A percentile compares a stretch with the other conserved stretches of the same genome.
These are phyloP conservation scores for Picathartes gymnocephalus DNA, from an alignment of 2,113 vertebrate species.

Conservation along the genomic window DNA sequence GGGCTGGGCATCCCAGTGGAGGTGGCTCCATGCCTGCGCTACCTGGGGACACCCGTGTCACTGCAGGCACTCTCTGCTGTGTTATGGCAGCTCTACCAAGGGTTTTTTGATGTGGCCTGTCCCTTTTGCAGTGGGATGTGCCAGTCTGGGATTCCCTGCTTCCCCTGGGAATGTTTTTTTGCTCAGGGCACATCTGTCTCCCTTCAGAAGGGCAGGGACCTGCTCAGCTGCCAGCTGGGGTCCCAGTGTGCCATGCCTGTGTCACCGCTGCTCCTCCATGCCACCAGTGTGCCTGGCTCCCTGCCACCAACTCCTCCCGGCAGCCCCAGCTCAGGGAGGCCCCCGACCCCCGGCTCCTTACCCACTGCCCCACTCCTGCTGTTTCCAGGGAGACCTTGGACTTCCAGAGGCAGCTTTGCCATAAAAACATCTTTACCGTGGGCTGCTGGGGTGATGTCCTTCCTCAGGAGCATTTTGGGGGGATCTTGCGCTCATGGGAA, in stretches of 20 bases:
- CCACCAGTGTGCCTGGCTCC: not conserved
- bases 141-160: not conserved
- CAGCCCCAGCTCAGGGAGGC: fast-evolving
- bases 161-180: not conserved
- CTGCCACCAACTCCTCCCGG: not conserved
- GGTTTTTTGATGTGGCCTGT: not conserved
- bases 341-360: not conserved
- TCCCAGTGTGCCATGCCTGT: not conserved
- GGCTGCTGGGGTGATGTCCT: fast-evolving
- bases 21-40: not conserved
- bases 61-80: not conserved
- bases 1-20: not conserved
- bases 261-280: not conserved
- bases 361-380: fast-evolving
- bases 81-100: not conserved
- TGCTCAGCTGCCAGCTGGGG: not conserved
- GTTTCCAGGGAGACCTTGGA: not conserved
- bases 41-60: not conserved
- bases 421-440: fast-evolving
- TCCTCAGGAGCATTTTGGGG: not conserved
- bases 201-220: fast-evolving
- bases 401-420: not conserved
- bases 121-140: not conserved
- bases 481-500: not conserved
- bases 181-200: not conserved